A percentile compares a stretch with the other conserved stretches of the same genome.
phyloP scores from a whole-genome alignment of 2,888 invertebrate genomes.

The Megamerina dolium region DNA sequence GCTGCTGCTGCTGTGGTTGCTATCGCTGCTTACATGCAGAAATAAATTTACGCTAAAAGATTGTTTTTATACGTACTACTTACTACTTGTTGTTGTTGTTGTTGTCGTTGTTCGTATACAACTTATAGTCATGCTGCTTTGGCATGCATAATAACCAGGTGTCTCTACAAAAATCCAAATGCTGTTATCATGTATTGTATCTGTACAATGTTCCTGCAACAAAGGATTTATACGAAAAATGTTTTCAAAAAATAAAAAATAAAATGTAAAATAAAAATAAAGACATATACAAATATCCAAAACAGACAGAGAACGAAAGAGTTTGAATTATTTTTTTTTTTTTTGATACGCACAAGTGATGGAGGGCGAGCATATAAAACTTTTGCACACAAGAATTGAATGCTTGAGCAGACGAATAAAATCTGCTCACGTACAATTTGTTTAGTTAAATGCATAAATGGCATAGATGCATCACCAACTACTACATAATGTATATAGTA shows the following conservation, averaged over 20 bases:
- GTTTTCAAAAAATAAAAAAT: slow-evolving; percentile 3
- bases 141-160: slow-evolving; percentile 25
- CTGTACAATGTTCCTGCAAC: slow-evolving; percentile 8
- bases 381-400: too few species aligned
- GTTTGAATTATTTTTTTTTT: too few species aligned
- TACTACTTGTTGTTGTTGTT: background rate
- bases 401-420: too few species aligned
- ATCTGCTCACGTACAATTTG: slow-evolving; percentile 29
- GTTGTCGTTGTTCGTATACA: too few species aligned
- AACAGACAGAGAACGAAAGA: too few species aligned
- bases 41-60: background rate
- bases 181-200: background rate
- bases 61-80: slow-evolving; percentile 2
- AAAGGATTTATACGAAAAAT: slow-evolving; percentile 12
- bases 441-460: slow-evolving; percentile 9
- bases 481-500: too few species aligned
- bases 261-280: slow-evolving; percentile 1
- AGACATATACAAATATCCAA: too few species aligned
- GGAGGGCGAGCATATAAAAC: too few species aligned
- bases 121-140: slow-evolving; percentile 12
- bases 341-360: too few species aligned
- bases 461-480: slow-evolving; percentile 1
- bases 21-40: too few species aligned
- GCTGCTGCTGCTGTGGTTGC: too few species aligned
- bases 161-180: too few species aligned